A percentile compares a stretch with the other conserved stretches of the same genome.
phyloP scores from a whole-genome alignment of 2,888 invertebrate species.

The Mellilla xanthometata region DNA sequence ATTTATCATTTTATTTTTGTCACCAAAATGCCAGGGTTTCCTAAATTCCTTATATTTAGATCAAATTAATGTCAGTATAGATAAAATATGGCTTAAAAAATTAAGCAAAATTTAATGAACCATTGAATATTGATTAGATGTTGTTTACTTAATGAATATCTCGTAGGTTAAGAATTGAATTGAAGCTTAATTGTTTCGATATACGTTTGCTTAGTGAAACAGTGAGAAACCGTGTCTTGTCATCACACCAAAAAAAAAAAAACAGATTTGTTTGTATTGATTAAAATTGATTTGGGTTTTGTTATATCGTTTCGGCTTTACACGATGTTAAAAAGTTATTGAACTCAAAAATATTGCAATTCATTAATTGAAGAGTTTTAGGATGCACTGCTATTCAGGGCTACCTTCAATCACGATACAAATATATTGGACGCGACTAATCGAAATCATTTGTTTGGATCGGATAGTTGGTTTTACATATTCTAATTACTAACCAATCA shows the following conservation, averaged over 20 bases:
- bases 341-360: slow-evolving; percentile 16
- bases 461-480: too few relatives aligned
- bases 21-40: slow-evolving; percentile 26
- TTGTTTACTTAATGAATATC: too few relatives aligned
- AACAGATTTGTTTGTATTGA: slow-evolving; percentile 19
- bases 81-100: slow-evolving; percentile 11
- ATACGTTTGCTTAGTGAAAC: too few relatives aligned
- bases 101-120: too few relatives aligned
- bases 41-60: slow-evolving; percentile 12
- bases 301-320: slow-evolving; percentile 12
- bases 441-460: too few relatives aligned
- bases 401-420: too few relatives aligned
- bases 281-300: slow-evolving; percentile 27
- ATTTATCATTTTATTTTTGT: slow-evolving; percentile 20
- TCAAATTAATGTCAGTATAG: slow-evolving; percentile 13
- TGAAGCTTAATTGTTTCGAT: too few relatives aligned
- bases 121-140: too few relatives aligned
- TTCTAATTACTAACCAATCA: too few relatives aligned
- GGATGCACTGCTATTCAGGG: neutral
- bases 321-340: slow-evolving; percentile 10
- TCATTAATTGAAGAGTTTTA: slow-evolving; percentile 2
- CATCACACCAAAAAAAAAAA: slow-evolving; percentile 15
- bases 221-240: too few relatives aligned
- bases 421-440: too few relatives aligned
- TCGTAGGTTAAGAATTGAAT: too few relatives aligned